Conservation (phyloP, 2,113 vertebrate species). For the Electrona antarctica region DNA sequence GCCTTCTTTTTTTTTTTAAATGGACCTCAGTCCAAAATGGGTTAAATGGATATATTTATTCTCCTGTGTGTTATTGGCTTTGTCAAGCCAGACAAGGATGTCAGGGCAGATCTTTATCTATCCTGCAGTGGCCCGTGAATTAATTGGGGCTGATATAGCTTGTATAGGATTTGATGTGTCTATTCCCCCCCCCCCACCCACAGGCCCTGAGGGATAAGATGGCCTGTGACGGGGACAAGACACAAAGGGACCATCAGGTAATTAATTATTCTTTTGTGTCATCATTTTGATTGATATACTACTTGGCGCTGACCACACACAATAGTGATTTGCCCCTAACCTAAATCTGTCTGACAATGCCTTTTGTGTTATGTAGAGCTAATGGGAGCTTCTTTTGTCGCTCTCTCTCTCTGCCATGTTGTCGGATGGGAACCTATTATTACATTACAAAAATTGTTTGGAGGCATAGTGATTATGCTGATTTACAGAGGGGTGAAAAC, state of each 20-base stretch:
- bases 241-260: slow-evolving; percentile 83
- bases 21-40: too few relatives aligned
- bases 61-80: too few relatives aligned
- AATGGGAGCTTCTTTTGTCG: not conserved
- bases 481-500: slow-evolving; percentile 21
- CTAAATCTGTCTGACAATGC: too few relatives aligned
- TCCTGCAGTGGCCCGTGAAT: too few relatives aligned
- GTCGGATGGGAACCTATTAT: not conserved
- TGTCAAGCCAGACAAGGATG: too few relatives aligned
- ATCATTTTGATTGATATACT: not conserved
- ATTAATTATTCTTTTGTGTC: not conserved
- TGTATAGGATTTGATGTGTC: slow-evolving; percentile 3
- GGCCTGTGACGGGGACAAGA: slow-evolving; percentile 69
- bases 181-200: slow-evolving; percentile 25
- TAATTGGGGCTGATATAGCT: not conserved
- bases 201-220: slow-evolving; percentile 73
- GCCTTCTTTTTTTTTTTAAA: too few relatives aligned
- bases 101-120: too few relatives aligned
- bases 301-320: not conserved
- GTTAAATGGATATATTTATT: too few relatives aligned
- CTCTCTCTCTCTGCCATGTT: not conserved
- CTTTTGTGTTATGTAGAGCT: not conserved
- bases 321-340: not conserved
- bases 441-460: not conserved
- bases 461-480: not conserved